phyloP scores from a whole-genome alignment of 2,888 invertebrate species.

The Drepana falcataria region DNA sequence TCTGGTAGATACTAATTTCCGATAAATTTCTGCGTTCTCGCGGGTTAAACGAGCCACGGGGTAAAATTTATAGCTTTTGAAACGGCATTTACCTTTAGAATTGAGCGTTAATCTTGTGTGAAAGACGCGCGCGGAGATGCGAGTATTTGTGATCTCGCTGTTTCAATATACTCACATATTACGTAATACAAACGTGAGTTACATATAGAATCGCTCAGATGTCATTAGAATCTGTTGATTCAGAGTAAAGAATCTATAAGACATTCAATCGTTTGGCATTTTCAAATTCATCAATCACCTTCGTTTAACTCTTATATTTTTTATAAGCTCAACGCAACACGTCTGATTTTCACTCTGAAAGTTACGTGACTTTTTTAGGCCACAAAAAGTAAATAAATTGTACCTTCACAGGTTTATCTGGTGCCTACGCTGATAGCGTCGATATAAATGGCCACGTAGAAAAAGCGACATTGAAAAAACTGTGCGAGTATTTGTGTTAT shows the following conservation, averaged over 20 bases:
- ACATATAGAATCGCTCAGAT: not conserved
- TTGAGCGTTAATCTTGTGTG: slow-evolving; percentile 74
- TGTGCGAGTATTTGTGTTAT: not conserved
- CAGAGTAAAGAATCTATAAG: too few relatives aligned
- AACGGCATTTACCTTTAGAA: slow-evolving; percentile 69
- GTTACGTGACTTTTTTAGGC: not conserved
- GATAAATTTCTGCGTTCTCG: slow-evolving; percentile 71
- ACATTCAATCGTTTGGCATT: too few relatives aligned
- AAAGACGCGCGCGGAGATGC: slow-evolving; percentile 53
- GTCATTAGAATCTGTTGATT: not conserved
- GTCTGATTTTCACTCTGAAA: not conserved
- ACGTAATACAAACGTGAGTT: not conserved
- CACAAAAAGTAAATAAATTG: not conserved
- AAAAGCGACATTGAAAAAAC: not conserved
- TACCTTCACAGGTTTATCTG: slow-evolving; percentile 1
- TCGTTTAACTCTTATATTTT: too few relatives aligned
- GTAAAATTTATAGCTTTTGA: slow-evolving; percentile 69
- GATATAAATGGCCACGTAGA: not conserved
- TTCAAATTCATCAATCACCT: too few relatives aligned
- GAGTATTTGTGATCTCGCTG: slow-evolving; percentile 37
- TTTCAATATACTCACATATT: slow-evolving; percentile 13
- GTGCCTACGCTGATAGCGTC: not conserved
- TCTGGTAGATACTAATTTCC: slow-evolving; percentile 65
- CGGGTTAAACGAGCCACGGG: slow-evolving; percentile 62
- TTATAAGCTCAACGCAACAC: not conserved